A percentile compares a stretch with the other conserved stretches of the same genome.
Evolutionary conservation across 2,888 invertebrate species (phyloP).

Genomic region (Cheiracanthium punctorium): DNA sequence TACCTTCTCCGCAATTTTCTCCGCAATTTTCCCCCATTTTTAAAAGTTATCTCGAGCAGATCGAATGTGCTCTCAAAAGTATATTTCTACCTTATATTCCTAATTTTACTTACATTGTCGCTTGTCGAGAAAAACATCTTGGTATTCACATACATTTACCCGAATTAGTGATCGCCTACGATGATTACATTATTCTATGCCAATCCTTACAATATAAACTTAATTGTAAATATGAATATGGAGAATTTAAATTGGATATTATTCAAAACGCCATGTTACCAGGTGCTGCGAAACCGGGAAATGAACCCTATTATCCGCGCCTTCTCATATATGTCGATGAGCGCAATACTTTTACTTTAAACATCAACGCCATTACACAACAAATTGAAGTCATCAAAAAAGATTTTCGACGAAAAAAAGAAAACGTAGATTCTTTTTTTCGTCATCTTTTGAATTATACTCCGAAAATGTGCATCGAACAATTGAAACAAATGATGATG

Average conservation of each 20-base stretch:
- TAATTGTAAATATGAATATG: not conserved
- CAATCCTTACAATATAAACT: not conserved
- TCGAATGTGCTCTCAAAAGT: constrained; percentile 4
- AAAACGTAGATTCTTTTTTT: constrained; percentile 10
- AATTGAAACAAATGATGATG: constrained; percentile 11
- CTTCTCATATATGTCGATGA: constrained; percentile 19
- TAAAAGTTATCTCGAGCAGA: not conserved
- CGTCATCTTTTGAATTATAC: not conserved
- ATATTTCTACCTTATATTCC: not conserved
- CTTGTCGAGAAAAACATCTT: not conserved
- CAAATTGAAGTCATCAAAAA: not conserved
- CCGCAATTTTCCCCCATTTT: too few relatives aligned
- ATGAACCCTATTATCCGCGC: not conserved
- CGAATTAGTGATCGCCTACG: constrained; percentile 6
- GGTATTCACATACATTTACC: constrained; percentile 29
- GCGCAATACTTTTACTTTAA: not conserved
- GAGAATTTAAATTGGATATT: not conserved
- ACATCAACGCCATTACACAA: not conserved
- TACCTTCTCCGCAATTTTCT: too few relatives aligned
- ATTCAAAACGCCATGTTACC: constrained; percentile 6
- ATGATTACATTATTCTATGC: constrained; percentile 28
- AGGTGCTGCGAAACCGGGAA: not conserved
- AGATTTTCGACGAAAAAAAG: not conserved
- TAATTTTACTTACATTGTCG: constrained; percentile 22
- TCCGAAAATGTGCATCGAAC: not conserved